Conservation (phyloP, 2,113 vertebrate species). For the Pteropus alecto region DNA sequence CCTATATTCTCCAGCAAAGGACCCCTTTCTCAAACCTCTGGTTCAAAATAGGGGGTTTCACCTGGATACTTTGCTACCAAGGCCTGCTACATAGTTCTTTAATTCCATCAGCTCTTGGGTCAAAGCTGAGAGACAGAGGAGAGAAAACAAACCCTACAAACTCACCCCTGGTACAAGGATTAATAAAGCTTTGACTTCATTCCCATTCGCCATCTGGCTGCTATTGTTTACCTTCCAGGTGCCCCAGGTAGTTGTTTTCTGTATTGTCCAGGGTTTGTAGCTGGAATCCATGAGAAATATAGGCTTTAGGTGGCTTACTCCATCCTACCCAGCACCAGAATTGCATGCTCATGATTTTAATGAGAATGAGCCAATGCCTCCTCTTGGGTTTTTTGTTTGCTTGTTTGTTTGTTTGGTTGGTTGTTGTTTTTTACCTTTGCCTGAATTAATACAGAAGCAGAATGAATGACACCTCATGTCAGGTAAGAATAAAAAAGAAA, state of each 20-base stretch:
- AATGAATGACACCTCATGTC: background rate
- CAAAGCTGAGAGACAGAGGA: background rate
- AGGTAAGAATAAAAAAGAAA: constrained; percentile 26
- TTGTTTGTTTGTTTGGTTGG: background rate
- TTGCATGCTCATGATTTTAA: background rate
- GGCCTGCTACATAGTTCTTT: background rate
- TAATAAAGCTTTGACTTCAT: background rate
- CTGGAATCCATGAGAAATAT: background rate
- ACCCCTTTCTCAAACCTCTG: background rate
- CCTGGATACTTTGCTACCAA: background rate
- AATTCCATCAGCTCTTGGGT: background rate
- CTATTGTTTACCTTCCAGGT: background rate
- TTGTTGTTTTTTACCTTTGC: background rate
- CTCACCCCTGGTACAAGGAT: background rate
- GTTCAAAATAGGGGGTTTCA: background rate
- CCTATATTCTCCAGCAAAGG: background rate
- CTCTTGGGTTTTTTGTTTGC: background rate
- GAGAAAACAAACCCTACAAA: background rate
- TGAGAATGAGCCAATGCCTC: background rate
- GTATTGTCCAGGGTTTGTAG: background rate
- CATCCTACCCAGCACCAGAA: background rate
- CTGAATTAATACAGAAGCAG: background rate
- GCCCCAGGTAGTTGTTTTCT: background rate
- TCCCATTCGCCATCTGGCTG: background rate
- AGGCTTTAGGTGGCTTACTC: background rate